Evolutionary conservation across 2,888 invertebrate genomes (phyloP).

Genomic region (Pinctada fucata): DNA sequence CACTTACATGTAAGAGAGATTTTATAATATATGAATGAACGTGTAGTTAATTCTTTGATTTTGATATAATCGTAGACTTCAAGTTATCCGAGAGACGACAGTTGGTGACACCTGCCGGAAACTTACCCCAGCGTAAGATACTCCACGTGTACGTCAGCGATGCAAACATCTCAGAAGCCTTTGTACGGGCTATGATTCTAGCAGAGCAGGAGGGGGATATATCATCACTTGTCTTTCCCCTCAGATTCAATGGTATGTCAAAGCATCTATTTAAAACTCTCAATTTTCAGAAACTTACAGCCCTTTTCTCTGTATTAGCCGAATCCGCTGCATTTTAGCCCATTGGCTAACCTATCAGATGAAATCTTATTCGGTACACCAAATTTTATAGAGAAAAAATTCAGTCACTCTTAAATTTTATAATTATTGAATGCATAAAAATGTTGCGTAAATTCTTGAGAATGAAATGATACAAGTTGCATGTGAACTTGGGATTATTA

Average conservation of each 20-base stretch:
- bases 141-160: conserved; percentile 9
- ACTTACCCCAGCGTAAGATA: conserved; percentile 22
- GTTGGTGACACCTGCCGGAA: conserved; percentile 19
- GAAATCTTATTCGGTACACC: background rate
- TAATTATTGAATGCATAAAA: too few species aligned
- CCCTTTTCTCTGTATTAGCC: too few species aligned
- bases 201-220: conserved; percentile 13
- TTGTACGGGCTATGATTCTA: background rate
- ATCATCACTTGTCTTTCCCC: conserved; percentile 15
- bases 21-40: too few species aligned
- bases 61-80: background rate
- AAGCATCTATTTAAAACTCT: background rate
- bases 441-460: too few species aligned
- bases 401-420: too few species aligned
- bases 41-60: too few species aligned
- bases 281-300: background rate
- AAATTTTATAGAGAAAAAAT: too few species aligned
- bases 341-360: background rate
- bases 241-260: conserved; percentile 8
- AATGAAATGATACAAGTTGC: too few species aligned
- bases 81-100: conserved; percentile 11
- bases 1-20: too few species aligned
- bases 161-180: background rate
- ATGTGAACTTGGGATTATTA: too few species aligned
- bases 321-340: too few species aligned